Percentiles rank a stretch among this genome's conserved stretches.
phyloP scores from a whole-genome alignment of 2,888 invertebrate genomes.

The Plebejus anna region DNA sequence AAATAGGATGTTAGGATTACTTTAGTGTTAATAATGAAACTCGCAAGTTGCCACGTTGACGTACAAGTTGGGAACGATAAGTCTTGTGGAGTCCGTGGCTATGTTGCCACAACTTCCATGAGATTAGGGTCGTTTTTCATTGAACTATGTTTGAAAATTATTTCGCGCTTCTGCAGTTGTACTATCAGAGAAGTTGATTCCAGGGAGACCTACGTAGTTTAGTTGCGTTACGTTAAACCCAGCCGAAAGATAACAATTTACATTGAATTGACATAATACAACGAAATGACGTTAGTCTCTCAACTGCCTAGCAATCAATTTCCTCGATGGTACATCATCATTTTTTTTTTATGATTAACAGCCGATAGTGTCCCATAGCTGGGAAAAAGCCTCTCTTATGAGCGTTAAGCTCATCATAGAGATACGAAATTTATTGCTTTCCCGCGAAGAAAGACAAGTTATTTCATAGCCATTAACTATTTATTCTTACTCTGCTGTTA shows the following conservation, averaged over 20 bases:
- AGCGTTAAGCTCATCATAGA: too few relatives aligned
- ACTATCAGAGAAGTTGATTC: neutral
- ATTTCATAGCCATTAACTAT: neutral
- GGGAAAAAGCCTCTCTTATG: too few relatives aligned
- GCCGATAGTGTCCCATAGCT: neutral
- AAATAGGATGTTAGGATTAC: constrained; percentile 15
- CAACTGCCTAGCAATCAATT: too few relatives aligned
- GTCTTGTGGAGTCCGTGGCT: neutral
- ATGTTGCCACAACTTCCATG: neutral
- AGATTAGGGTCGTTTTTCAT: neutral
- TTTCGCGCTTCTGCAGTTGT: neutral
- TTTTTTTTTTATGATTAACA: neutral
- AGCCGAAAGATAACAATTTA: too few relatives aligned
- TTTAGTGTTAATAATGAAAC: constrained; percentile 15
- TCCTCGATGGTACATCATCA: neutral
- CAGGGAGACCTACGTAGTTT: too few relatives aligned
- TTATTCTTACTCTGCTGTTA: neutral
- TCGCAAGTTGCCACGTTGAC: constrained; percentile 2
- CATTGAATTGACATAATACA: too few relatives aligned
- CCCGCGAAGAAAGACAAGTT: too few relatives aligned
- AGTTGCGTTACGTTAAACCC: too few relatives aligned
- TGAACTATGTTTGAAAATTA: neutral
- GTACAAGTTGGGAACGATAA: neutral
- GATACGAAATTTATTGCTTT: too few relatives aligned
- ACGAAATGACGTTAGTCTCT: too few relatives aligned